phyloP scores from a whole-genome alignment of 2,888 invertebrate genomes.

The Disparrhopalites patrizii region DNA sequence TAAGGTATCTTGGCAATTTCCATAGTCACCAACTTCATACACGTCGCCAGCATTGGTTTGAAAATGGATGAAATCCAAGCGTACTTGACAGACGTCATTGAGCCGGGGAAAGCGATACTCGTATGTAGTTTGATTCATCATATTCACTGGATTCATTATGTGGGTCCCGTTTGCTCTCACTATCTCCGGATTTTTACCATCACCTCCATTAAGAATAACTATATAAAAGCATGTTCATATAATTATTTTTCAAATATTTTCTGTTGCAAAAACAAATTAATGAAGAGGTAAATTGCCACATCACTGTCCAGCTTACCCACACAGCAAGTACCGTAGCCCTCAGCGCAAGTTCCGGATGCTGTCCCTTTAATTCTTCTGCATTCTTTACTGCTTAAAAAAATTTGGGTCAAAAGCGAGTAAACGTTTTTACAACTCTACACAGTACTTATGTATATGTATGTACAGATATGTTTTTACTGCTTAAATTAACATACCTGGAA shows the following conservation, averaged over 20 bases:
- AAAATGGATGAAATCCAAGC: slow-evolving; percentile 41
- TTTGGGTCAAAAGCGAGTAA: too few species aligned
- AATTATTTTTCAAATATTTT: neutral
- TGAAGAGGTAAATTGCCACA: neutral
- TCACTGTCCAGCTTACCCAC: slow-evolving; percentile 27
- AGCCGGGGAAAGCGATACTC: slow-evolving; percentile 38
- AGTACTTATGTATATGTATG: too few species aligned
- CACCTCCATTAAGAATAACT: slow-evolving; percentile 32
- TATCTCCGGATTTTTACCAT: slow-evolving; percentile 25
- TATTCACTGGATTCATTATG: slow-evolving; percentile 23
- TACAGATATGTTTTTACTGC: too few species aligned
- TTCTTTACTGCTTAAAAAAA: neutral
- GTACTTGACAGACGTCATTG: slow-evolving; percentile 42
- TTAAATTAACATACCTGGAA: too few species aligned
- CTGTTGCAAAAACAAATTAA: too few species aligned
- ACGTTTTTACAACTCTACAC: too few species aligned
- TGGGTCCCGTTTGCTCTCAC: slow-evolving; percentile 40
- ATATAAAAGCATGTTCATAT: neutral
- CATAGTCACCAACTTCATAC: slow-evolving; percentile 23
- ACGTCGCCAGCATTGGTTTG: slow-evolving; percentile 26
- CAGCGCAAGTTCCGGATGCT: slow-evolving; percentile 28
- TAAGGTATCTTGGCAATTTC: slow-evolving; percentile 40
- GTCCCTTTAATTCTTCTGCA: neutral
- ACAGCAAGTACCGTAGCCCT: slow-evolving; percentile 41
- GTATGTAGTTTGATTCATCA: slow-evolving; percentile 27